Percentiles rank a stretch among this genome's conserved stretches.
Evolutionary conservation across 1,140 invertebrate species (phyloP).

Genomic region (Hyles euphorbiae): DNA sequence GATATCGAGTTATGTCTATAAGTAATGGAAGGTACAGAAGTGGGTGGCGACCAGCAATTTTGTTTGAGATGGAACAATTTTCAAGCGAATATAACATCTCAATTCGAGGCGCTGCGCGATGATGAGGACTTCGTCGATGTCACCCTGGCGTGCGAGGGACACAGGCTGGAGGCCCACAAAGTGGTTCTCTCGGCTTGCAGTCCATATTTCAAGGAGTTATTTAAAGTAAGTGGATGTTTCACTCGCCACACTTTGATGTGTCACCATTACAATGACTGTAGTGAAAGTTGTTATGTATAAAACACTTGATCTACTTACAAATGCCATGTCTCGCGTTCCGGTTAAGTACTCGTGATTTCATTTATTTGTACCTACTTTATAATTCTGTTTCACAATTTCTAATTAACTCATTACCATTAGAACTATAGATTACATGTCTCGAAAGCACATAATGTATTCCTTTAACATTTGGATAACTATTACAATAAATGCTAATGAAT

Average conservation of each 20-base stretch:
- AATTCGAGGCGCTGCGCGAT: conserved; percentile 86
- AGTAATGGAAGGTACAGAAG: conserved; percentile 77
- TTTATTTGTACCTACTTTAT: conserved; percentile 73
- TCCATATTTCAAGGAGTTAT: conserved; percentile 88
- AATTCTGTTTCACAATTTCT: conserved; percentile 72
- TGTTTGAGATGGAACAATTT: conserved; percentile 96
- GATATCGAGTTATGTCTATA: conserved; percentile 76
- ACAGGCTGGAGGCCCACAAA: conserved; percentile 86
- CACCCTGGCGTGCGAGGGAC: conserved; percentile 87
- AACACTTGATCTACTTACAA: conserved; percentile 76
- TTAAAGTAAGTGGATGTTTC: conserved; percentile 81
- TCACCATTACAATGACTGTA: conserved; percentile 75
- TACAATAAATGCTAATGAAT: conserved; percentile 26
- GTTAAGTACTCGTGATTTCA: conserved; percentile 75
- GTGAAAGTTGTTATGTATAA: conserved; percentile 76
- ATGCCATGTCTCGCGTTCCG: conserved; percentile 75
- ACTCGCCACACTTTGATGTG: conserved; percentile 74
- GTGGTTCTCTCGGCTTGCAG: conserved; percentile 87
- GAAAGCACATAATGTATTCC: conserved; percentile 24
- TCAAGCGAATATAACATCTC: conserved; percentile 90
- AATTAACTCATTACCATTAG: conserved; percentile 67
- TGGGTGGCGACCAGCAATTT: conserved; percentile 87
- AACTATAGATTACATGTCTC: conserved; percentile 32
- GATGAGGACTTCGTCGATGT: conserved; percentile 90
- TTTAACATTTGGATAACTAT: conserved; percentile 19